A percentile compares a stretch with the other conserved stretches of the same genome.
phyloP scores from a whole-genome alignment of 2,113 vertebrate genomes.

The Myotis davidii region DNA sequence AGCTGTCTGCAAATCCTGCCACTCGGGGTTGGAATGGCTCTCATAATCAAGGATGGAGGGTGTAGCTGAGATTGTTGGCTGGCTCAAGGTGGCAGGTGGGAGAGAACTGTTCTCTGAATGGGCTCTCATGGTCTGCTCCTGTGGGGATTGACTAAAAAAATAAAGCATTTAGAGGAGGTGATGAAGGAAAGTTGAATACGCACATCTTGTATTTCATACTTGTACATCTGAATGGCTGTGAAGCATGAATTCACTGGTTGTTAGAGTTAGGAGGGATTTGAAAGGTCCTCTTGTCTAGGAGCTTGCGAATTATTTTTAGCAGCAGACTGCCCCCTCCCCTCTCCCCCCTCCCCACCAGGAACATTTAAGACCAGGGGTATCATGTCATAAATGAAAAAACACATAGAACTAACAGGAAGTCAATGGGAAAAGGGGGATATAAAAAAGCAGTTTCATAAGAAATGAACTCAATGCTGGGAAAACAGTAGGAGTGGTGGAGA shows the following conservation, averaged over 20 bases:
- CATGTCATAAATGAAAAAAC: conserved; percentile 49
- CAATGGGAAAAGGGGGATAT: background rate
- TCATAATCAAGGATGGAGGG: conserved; percentile 17
- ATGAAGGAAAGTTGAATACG: conserved; percentile 49
- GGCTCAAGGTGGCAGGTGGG: conserved; percentile 63
- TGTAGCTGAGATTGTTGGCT: conserved; percentile 13
- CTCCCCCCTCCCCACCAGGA: background rate
- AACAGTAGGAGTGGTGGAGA: background rate
- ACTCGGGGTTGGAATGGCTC: conserved; percentile 49
- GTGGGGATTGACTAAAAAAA: background rate
- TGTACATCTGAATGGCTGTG: background rate
- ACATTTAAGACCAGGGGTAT: conserved; percentile 39
- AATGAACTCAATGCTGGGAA: background rate
- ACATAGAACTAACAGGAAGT: background rate
- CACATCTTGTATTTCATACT: conserved; percentile 35
- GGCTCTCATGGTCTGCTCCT: background rate
- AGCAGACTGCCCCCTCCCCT: background rate
- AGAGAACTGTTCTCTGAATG: conserved; percentile 11
- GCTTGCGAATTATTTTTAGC: conserved; percentile 69
- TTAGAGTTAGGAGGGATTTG: conserved; percentile 43
- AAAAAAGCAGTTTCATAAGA: background rate
- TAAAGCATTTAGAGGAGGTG: background rate
- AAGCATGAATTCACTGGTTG: conserved; percentile 58
- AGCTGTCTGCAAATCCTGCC: conserved; percentile 74
- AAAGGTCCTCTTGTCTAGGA: conserved; percentile 54